These are phyloP conservation scores for Scophthalmus maximus DNA, from an alignment of 2,113 vertebrate genomes.

Conservation along the genomic window DNA sequence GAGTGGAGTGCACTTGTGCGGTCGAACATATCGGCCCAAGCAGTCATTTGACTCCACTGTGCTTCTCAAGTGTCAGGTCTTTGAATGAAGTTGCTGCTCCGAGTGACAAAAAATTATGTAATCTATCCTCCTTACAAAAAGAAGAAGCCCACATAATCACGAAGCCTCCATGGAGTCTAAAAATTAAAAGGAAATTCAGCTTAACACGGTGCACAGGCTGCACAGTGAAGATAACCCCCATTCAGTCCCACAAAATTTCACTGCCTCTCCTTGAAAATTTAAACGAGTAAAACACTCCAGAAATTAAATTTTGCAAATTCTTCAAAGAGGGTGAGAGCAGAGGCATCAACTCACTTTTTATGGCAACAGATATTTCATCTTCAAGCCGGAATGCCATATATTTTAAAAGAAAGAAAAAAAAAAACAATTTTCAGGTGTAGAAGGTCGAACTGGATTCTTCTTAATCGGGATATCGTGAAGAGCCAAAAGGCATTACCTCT, in stretches of 20 bases:
- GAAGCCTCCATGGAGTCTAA: slow-evolving; percentile 17
- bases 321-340: slow-evolving; percentile 39
- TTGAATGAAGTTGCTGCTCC: slow-evolving; percentile 15
- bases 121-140: slow-evolving; percentile 45
- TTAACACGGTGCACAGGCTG: slow-evolving; percentile 55
- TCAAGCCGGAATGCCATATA: slow-evolving; percentile 4
- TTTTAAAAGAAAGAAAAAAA: slow-evolving; percentile 13
- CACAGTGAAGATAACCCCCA: slow-evolving; percentile 57
- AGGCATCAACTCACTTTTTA: slow-evolving; percentile 22
- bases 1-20: not conserved
- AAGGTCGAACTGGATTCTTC: slow-evolving; percentile 33
- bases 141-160: slow-evolving; percentile 40
- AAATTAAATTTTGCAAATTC: slow-evolving; percentile 67
- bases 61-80: slow-evolving; percentile 26
- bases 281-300: slow-evolving; percentile 47
- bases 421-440: not conserved
- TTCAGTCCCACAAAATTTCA: slow-evolving; percentile 40
- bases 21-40: slow-evolving; percentile 13
- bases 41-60: slow-evolving; percentile 8
- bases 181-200: slow-evolving; percentile 55
- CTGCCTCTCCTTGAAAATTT: slow-evolving; percentile 41
- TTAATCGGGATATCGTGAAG: not conserved
- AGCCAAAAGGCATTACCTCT: not conserved
- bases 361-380: slow-evolving; percentile 29
- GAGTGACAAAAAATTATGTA: slow-evolving; percentile 50